Conservation (phyloP, 2,888 invertebrate species). For the Trachelus iudaicus region DNA sequence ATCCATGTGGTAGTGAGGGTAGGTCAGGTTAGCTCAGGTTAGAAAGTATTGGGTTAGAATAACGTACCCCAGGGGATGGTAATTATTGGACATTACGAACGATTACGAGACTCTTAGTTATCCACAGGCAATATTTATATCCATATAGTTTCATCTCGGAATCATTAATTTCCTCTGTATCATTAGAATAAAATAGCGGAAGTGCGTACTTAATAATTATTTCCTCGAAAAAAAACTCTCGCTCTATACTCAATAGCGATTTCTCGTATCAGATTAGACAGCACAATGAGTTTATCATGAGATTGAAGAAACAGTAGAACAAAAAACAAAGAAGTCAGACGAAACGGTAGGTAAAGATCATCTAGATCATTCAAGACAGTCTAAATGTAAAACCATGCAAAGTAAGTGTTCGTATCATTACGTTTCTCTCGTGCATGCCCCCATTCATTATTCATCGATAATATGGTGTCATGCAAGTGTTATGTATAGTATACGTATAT, state of each 20-base stretch:
- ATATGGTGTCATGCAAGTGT: neutral
- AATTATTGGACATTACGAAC: neutral
- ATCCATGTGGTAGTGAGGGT: neutral
- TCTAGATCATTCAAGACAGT: neutral
- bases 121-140: neutral
- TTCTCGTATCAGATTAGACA: neutral
- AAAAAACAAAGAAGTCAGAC: neutral
- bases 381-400: neutral
- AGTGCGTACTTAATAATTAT: neutral
- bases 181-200: neutral
- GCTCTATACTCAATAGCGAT: neutral
- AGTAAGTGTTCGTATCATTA: neutral
- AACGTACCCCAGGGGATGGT: neutral
- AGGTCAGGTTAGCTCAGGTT: neutral
- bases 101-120: neutral
- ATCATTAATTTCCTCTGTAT: neutral
- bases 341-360: neutral
- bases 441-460: constrained; percentile 31
- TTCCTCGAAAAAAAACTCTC: neutral
- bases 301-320: neutral
- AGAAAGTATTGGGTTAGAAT: neutral
- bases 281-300: neutral
- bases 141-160: neutral
- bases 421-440: constrained; percentile 28
- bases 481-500: neutral